Base-by-base conservation (phyloP, 2,888 invertebrate genomes). In the Auanema sp. region DNA sequence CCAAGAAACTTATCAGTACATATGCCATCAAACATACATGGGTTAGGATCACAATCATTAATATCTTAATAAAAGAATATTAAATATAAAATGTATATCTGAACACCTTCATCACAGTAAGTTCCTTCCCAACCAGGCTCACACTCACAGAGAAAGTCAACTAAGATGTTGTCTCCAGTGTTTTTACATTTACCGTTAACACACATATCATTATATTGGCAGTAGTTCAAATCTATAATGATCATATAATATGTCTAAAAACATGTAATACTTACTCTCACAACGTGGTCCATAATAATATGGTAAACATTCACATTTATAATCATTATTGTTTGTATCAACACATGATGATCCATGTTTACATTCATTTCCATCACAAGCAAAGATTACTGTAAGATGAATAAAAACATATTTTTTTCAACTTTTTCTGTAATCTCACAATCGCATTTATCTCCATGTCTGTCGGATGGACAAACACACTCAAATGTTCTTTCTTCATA, bases 51-150 rank as follows among this genome's bases (percentile, higher is more conserved):
- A 33, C 68, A 71, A 12, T 58, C 66, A 50, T 71, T 53, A n/a
- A 63, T 65, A 59, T 64, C 66, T 68, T 4, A 10, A 58, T n/a
- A n/a, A n/a, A n/a, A n/a, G n/a, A n/a, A n/a, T n/a, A n/a, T n/a
- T n/a, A n/a, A n/a, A n/a, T n/a, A n/a, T n/a, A n/a, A n/a, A n/a
- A n/a, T n/a, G n/a, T n/a, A n/a, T n/a, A n/a, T n/a, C n/a, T n/a
- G n/a, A n/a, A n/a, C n/a, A 71, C 71, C 64, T 42, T 44, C 58
- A 18, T 71, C 74, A 47, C 74, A 74, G 56, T 65, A 43, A 2
- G 25, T 41, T 10, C 68, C 69, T 11, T 57, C 62, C 64, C 62
- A 71, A 14, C 74, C 74, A 11, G 44, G 24, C 14, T 66, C 65
- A 58, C 74, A 74, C 1, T 56, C 25, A 43, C 74, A 74, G 23